Percentiles rank a stretch among this genome's conserved stretches.
These are phyloP conservation scores for Tarsius wallacei DNA, from an alignment of 2,797 vertebrate species.

Conservation along the genomic window DNA sequence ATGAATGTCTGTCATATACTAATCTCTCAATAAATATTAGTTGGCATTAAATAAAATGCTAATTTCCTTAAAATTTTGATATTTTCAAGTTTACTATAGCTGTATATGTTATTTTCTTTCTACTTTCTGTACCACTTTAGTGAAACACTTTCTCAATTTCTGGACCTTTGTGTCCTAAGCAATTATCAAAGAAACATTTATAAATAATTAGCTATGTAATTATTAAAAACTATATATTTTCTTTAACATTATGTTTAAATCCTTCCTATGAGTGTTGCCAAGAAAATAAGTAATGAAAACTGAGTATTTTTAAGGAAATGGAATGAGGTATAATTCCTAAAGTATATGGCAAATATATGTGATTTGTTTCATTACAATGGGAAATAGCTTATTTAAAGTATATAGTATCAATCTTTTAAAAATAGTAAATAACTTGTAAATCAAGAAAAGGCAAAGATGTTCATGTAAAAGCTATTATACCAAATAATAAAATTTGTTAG, in stretches of 20 bases:
- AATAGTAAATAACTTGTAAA: conserved; percentile 5
- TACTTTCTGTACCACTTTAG: background rate
- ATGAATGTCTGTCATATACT: background rate
- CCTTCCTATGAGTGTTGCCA: conserved; percentile 1
- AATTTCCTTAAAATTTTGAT: background rate
- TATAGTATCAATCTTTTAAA: conserved; percentile 11
- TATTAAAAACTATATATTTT: conserved; percentile 44
- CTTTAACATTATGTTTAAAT: conserved; percentile 48
- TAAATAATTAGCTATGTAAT: conserved; percentile 34
- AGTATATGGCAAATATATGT: background rate
- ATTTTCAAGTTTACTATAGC: background rate
- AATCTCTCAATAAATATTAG: background rate
- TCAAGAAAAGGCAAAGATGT: background rate
- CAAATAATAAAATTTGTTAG: conserved; percentile 9
- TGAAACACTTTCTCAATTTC: background rate
- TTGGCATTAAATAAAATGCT: background rate
- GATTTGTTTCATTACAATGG: background rate
- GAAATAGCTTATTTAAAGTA: conserved; percentile 40
- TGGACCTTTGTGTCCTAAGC: background rate
- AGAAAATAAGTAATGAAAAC: conserved; percentile 32
- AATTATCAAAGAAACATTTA: background rate
- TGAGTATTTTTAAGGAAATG: conserved; percentile 4
- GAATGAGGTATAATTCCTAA: background rate
- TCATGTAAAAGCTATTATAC: conserved; percentile 12
- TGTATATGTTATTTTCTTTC: background rate